Evolutionary conservation across 2,888 invertebrate species (phyloP).

Genomic region (Cerceris rybyensis): DNA sequence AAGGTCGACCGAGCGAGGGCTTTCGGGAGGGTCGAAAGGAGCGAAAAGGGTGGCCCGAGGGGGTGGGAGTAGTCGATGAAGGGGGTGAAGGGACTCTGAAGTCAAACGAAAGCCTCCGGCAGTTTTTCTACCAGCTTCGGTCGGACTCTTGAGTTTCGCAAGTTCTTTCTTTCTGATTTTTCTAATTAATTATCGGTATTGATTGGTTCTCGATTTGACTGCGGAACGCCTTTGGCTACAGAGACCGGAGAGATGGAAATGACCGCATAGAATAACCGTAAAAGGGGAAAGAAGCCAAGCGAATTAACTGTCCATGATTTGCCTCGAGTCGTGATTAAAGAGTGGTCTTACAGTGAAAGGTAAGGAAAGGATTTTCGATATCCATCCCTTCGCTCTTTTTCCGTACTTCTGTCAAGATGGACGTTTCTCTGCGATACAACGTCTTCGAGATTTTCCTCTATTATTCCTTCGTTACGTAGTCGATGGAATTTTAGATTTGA

Average conservation of each 20-base stretch:
- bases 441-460: slow-evolving; percentile 9
- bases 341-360: slow-evolving; percentile 50
- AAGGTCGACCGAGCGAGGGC: slow-evolving; percentile 50
- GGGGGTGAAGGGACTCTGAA: slow-evolving; percentile 52
- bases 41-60: slow-evolving; percentile 33
- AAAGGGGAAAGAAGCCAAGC: slow-evolving; percentile 61
- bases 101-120: slow-evolving; percentile 70
- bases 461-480: slow-evolving; percentile 10
- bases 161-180: slow-evolving; percentile 74
- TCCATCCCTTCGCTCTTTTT: slow-evolving; percentile 33
- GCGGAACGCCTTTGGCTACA: slow-evolving; percentile 63
- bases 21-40: slow-evolving; percentile 44
- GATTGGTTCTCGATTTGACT: slow-evolving; percentile 75
- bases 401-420: slow-evolving; percentile 2
- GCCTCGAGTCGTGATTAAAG: slow-evolving; percentile 64
- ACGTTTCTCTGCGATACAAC: slow-evolving; percentile 9
- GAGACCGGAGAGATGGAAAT: slow-evolving; percentile 61
- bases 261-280: slow-evolving; percentile 62
- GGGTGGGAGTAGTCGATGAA: slow-evolving; percentile 42
- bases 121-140: slow-evolving; percentile 67
- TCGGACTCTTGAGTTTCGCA: slow-evolving; percentile 71
- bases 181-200: slow-evolving; percentile 78
- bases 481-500: neutral
- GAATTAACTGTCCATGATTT: slow-evolving; percentile 68
- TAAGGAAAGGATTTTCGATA: slow-evolving; percentile 59